Evolutionary conservation across 2,797 vertebrate species (phyloP).

Genomic region (Spatula versicolor): DNA sequence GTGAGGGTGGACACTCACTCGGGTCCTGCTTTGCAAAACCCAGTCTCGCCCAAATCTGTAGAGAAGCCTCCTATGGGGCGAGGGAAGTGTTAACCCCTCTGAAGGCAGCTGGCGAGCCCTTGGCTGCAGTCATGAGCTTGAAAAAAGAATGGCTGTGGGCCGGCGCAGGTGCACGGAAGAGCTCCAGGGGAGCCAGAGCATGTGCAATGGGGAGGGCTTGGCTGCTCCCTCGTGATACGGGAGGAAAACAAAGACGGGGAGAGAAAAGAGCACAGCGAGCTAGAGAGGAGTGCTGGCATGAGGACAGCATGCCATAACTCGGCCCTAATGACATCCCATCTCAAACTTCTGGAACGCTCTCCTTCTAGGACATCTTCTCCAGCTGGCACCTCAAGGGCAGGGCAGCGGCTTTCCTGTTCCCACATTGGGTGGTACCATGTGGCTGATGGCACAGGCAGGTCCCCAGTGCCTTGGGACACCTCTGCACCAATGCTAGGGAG

Average conservation of each 20-base stretch:
- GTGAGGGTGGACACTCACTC: neutral
- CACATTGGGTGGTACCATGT: neutral
- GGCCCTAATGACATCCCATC: neutral
- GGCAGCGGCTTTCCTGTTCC: neutral
- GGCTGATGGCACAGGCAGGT: neutral
- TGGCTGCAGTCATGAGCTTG: neutral
- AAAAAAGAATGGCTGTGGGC: constrained; percentile 1
- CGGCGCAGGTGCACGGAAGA: constrained; percentile 40
- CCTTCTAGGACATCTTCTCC: neutral
- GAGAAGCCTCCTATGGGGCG: neutral
- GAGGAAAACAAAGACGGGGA: constrained; percentile 20
- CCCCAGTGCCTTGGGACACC: neutral
- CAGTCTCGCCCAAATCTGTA: neutral
- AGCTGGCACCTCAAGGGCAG: neutral
- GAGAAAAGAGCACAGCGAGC: neutral
- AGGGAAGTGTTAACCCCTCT: neutral
- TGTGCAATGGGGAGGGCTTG: neutral
- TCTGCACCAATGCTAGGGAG: neutral
- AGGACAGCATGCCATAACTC: neutral
- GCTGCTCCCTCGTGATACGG: neutral
- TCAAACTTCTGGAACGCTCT: neutral
- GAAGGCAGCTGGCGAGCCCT: constrained; percentile 24
- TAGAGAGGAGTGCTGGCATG: neutral
- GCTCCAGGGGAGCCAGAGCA: constrained; percentile 6
- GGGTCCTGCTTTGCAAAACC: neutral